Base-by-base conservation (phyloP, 2,888 invertebrate genomes). In the Crossocerus cetratus region DNA sequence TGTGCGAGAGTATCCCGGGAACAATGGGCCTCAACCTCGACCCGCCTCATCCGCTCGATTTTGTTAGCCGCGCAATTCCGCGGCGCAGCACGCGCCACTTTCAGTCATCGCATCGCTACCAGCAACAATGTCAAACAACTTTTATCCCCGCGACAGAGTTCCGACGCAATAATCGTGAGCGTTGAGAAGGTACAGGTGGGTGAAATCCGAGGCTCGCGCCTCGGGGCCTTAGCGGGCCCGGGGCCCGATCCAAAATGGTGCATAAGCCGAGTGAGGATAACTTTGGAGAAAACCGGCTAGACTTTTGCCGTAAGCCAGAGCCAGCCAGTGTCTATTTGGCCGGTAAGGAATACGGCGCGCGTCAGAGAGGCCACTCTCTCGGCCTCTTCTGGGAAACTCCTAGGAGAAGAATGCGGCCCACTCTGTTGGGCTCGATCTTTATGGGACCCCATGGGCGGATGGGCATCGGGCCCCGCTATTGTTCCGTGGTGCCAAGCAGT, bases 401-500 rank as follows among this genome's bases (percentile, higher is more conserved):
- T 32, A 11, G 32, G 11, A 32, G 61, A 76, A 65, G 81, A 83
- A 82, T 81, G 77, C 76, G 69, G 68, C 49, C 69, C 72, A 72
- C 74, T 65, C 67, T 73, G 66, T 69, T 49, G 2, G 49, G 49
- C 49, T 5, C 67, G 75, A 79, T 78, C 77, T 82, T 83, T 78
- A 81, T 79, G 81, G 81, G 80, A 78, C 78, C 77, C 68, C 79
- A 76, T 75, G 74, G 32, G 77, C 70, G 71, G 70, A 79, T 32
- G 69, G 70, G 70, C 71, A 68, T 69, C 76, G 78, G 78, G 65
- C 74, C 76, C 77, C 77, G 61, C 69, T 55, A 84, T 85, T 86
- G 85, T 86, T 82, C 76, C 73, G 72, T 66, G 86, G 85, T 86
- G 85, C 85, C 86, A 85, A 84, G 85, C 87, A 86, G 86, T 86